Conservation (phyloP, 2,888 invertebrate genomes). For the Limulus polyphemus region DNA sequence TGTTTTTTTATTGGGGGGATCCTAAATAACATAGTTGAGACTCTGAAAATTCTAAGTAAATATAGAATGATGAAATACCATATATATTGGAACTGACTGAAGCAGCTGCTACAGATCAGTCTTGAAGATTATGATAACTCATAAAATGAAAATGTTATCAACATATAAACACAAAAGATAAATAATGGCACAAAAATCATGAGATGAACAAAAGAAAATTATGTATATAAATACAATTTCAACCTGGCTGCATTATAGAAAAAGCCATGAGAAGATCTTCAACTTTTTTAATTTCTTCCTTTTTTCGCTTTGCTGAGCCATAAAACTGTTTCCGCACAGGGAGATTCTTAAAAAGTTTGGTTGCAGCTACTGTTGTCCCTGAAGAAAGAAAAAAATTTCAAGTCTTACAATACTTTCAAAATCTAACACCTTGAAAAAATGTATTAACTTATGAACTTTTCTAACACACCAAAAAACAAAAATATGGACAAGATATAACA, state of each 20-base stretch:
- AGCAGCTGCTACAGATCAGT: conserved; percentile 9
- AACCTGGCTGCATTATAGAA: conserved; percentile 41
- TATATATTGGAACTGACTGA: background rate
- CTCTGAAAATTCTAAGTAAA: too few relatives aligned
- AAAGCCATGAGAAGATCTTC: conserved; percentile 43
- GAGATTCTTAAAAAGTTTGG: conserved; percentile 44
- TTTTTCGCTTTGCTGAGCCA: conserved; percentile 38
- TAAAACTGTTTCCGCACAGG: conserved; percentile 47
- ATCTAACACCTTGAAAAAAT: too few relatives aligned
- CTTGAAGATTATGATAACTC: conserved; percentile 6
- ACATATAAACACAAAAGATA: too few relatives aligned
- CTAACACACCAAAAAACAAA: too few relatives aligned
- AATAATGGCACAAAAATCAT: too few relatives aligned
- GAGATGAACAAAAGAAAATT: too few relatives aligned
- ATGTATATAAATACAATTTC: conserved; percentile 39
- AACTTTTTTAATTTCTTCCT: conserved; percentile 43
- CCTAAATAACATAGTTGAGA: too few relatives aligned
- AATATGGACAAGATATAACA: too few relatives aligned
- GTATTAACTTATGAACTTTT: too few relatives aligned
- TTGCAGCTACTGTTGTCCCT: conserved; percentile 46
- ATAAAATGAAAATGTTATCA: conserved; percentile 5
- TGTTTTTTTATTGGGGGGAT: too few relatives aligned
- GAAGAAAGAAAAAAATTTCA: conserved; percentile 8
- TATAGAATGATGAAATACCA: too few relatives aligned
- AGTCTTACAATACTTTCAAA: too few relatives aligned